These are phyloP conservation scores for Heliornis fulica DNA, from an alignment of 2,113 vertebrate species.

Conservation along the genomic window DNA sequence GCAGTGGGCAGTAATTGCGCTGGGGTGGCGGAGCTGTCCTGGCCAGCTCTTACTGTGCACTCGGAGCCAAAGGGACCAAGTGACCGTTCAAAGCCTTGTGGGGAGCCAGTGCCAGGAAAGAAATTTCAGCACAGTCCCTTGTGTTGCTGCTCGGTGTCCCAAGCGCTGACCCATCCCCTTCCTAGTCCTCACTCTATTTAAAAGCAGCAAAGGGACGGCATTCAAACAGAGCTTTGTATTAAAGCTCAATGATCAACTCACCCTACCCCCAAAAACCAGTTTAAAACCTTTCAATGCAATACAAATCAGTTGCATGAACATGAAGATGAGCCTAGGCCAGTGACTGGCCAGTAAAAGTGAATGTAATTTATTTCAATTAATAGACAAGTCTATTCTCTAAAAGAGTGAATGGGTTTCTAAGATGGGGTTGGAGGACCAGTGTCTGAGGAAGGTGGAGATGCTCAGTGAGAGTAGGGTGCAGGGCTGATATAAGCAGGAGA, in stretches of 20 bases:
- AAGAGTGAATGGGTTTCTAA: neutral
- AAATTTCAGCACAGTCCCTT: neutral
- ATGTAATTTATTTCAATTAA: neutral
- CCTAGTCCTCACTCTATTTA: neutral
- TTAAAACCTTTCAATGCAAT: neutral
- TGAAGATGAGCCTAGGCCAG: neutral
- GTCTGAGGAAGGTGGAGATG: neutral
- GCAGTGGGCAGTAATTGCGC: neutral
- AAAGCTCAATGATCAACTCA: neutral
- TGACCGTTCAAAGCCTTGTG: neutral
- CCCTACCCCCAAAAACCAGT: neutral
- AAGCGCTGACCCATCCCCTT: neutral
- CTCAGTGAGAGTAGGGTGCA: neutral
- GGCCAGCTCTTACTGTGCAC: neutral
- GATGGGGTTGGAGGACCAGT: neutral
- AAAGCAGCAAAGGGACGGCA: neutral
- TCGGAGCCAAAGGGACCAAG: conserved; percentile 5
- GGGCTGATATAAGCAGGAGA: neutral
- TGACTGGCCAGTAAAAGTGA: neutral
- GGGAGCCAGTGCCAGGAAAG: neutral
- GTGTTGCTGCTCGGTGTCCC: neutral
- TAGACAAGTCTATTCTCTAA: neutral
- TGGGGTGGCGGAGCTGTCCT: neutral
- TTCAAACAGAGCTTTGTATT: neutral
- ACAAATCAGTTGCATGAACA: neutral